A percentile compares a stretch with the other conserved stretches of the same genome.
phyloP scores from a whole-genome alignment of 2,797 vertebrate genomes.

The Oryzias dopingdopingensis region DNA sequence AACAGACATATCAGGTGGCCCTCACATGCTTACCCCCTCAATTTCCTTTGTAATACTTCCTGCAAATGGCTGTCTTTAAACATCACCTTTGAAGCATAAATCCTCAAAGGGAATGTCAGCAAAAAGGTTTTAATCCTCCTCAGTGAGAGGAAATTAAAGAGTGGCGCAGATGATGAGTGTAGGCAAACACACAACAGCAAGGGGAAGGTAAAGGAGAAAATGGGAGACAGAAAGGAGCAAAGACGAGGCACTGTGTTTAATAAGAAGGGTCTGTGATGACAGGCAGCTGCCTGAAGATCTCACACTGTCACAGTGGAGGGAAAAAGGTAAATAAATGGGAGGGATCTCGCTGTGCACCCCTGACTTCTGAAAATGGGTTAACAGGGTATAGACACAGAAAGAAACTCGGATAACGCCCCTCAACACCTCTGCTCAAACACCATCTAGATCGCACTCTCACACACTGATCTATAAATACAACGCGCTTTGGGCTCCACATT shows the following conservation, averaged over 20 bases:
- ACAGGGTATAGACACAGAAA: slow-evolving; percentile 71
- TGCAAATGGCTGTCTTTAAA: slow-evolving; percentile 27
- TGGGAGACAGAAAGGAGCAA: not conserved
- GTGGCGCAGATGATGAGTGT: slow-evolving; percentile 36
- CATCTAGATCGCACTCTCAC: slow-evolving; percentile 17
- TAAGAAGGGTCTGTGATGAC: slow-evolving; percentile 9
- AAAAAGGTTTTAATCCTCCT: slow-evolving; percentile 10
- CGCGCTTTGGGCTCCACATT: slow-evolving; percentile 63
- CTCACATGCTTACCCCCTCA: slow-evolving; percentile 16
- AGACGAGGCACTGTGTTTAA: slow-evolving; percentile 45
- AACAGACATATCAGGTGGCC: slow-evolving; percentile 4
- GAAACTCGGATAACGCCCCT: slow-evolving; percentile 60
- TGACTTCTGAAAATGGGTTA: slow-evolving; percentile 70
- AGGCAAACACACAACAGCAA: slow-evolving; percentile 35
- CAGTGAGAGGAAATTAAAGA: slow-evolving; percentile 35
- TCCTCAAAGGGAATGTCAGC: slow-evolving; percentile 35
- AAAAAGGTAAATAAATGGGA: slow-evolving; percentile 3
- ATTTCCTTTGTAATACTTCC: slow-evolving; percentile 13
- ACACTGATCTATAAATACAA: slow-evolving; percentile 65
- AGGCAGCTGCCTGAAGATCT: slow-evolving; percentile 48
- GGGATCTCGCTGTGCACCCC: slow-evolving; percentile 42
- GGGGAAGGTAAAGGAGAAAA: slow-evolving; percentile 10
- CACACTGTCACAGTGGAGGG: slow-evolving; percentile 8
- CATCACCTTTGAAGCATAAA: slow-evolving; percentile 32
- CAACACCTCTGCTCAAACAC: slow-evolving; percentile 45